These are phyloP conservation scores for Ctenosaura bakeri DNA, from an alignment of 2,797 vertebrate species.

Conservation along the genomic window DNA sequence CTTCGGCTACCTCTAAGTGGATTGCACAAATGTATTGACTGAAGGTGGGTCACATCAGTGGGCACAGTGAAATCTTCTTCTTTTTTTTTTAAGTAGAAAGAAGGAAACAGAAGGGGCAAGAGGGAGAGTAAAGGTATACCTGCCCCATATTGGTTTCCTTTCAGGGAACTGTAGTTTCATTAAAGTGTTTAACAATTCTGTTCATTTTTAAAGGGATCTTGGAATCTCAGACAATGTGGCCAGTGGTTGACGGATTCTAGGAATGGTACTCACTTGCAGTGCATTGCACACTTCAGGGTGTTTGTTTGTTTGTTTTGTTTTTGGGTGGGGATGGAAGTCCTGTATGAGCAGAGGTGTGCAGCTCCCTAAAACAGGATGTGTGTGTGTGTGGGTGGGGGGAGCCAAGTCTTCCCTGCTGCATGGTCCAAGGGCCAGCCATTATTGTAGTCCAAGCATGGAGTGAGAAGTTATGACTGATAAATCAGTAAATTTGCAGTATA, in stretches of 20 bases:
- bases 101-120: background rate
- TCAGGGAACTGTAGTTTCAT: background rate
- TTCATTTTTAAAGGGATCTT: background rate
- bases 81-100: background rate
- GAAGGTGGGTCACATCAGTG: background rate
- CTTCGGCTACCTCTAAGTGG: background rate
- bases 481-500: background rate
- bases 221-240: too few species aligned
- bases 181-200: background rate
- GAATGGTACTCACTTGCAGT: too few species aligned
- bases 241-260: too few species aligned
- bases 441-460: background rate
- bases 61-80: background rate
- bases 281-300: too few species aligned
- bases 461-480: constrained; percentile 11
- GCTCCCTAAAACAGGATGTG: too few species aligned
- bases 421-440: too few species aligned
- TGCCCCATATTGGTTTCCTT: too few species aligned
- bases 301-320: too few species aligned
- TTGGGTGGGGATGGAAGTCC: too few species aligned
- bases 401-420: too few species aligned
- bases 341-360: too few species aligned
- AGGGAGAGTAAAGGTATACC: background rate
- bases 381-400: too few species aligned
- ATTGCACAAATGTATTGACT: background rate